phyloP scores from a whole-genome alignment of 2,113 vertebrate genomes.

The Proteles cristata region DNA sequence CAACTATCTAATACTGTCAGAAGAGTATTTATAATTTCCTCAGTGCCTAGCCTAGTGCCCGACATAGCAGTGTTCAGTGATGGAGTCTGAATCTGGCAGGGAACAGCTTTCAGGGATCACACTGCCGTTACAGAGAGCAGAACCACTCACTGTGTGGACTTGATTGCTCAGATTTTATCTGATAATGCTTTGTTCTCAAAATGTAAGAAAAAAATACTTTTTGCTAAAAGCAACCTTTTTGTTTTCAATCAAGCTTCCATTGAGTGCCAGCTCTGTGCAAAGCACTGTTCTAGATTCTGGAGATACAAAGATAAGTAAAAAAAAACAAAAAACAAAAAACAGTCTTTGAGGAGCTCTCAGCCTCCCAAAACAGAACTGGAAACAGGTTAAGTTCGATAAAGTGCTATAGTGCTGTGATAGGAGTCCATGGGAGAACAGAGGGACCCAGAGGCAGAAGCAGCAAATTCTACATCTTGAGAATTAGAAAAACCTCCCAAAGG shows the following conservation, averaged over 20 bases:
- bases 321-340: not conserved
- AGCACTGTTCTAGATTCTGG: not conserved
- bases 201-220: not conserved
- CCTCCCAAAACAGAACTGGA: not conserved
- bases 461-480: not conserved
- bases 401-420: not conserved
- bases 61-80: not conserved
- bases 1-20: not conserved
- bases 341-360: not conserved
- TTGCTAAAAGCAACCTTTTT: not conserved
- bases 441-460: not conserved
- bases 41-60: not conserved
- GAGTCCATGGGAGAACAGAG: not conserved
- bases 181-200: not conserved
- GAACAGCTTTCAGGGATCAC: not conserved
- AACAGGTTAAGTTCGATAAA: not conserved
- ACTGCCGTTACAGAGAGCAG: not conserved
- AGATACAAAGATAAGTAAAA: not conserved
- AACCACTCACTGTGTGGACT: not conserved
- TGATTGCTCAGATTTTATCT: not conserved
- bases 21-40: not conserved
- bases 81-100: not conserved
- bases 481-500: not conserved
- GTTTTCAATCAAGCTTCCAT: not conserved
- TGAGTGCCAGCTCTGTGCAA: not conserved